Percentiles rank a stretch among this genome's conserved stretches.
Conservation (phyloP, 35 echinoderm and acorn worm genomes). For the Heliocidaris tuberculata region DNA sequence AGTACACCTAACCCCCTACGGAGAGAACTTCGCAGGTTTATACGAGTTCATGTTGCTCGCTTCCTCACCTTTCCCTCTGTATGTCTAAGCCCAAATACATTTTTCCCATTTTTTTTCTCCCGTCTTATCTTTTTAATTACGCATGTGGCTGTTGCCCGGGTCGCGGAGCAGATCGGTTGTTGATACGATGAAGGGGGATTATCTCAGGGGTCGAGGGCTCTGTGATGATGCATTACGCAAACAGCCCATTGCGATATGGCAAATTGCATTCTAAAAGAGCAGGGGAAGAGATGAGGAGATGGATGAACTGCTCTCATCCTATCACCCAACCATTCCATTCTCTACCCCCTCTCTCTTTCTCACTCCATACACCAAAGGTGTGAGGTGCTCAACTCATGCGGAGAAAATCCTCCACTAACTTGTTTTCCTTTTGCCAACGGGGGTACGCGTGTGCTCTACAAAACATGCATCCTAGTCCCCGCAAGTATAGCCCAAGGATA, state of each 20-base stretch:
- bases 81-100: slow-evolving; percentile 18
- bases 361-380: not conserved
- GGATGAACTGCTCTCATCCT: slow-evolving; percentile 19
- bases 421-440: slow-evolving; percentile 31
- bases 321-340: slow-evolving; percentile 10
- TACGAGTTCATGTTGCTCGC: slow-evolving; percentile 41
- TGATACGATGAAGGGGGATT: slow-evolving; percentile 33
- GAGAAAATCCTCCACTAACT: not conserved
- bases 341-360: not conserved
- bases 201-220: slow-evolving; percentile 1
- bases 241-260: slow-evolving; percentile 33
- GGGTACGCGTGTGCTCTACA: slow-evolving; percentile 28
- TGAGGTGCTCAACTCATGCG: not conserved
- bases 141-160: slow-evolving; percentile 16
- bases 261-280: slow-evolving; percentile 25
- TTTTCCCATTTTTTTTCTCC: not conserved
- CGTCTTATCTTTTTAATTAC: slow-evolving; percentile 48
- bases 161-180: not conserved
- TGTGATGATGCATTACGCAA: slow-evolving; percentile 43
- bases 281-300: not conserved
- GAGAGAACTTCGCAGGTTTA: slow-evolving; percentile 27
- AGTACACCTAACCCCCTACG: slow-evolving; percentile 47
- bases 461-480: not conserved
- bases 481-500: slow-evolving; percentile 17
- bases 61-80: not conserved